These are phyloP conservation scores for Drosophila miranda DNA, from an alignment of 1,140 invertebrate species.

Conservation along the genomic window DNA sequence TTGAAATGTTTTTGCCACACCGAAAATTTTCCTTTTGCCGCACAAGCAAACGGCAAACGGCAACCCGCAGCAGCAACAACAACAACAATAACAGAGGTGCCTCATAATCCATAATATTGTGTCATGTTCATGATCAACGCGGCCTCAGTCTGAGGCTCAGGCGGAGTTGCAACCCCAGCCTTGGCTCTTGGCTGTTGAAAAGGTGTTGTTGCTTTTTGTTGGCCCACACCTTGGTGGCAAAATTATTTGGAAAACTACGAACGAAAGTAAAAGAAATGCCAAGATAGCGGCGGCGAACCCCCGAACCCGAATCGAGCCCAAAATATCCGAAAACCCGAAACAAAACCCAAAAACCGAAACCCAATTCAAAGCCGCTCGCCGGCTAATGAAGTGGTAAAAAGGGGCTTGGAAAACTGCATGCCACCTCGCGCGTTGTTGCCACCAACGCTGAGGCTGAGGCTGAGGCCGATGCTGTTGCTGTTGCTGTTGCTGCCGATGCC, in stretches of 20 bases:
- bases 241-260: slow-evolving; percentile 74
- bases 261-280: slow-evolving; percentile 74
- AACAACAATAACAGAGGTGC: slow-evolving; percentile 28
- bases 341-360: slow-evolving; percentile 27
- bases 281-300: slow-evolving; percentile 9
- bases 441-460: too few relatives aligned
- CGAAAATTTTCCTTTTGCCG: slow-evolving; percentile 50
- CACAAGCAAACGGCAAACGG: slow-evolving; percentile 13
- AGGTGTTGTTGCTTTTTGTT: slow-evolving; percentile 28
- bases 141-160: slow-evolving; percentile 32
- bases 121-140: slow-evolving; percentile 78
- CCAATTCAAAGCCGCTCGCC: slow-evolving; percentile 11
- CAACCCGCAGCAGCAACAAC: slow-evolving; percentile 19
- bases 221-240: slow-evolving; percentile 59
- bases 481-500: slow-evolving; percentile 19
- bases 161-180: slow-evolving; percentile 17
- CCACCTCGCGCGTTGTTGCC: slow-evolving; percentile 26
- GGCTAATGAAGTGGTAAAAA: slow-evolving; percentile 75
- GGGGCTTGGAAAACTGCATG: slow-evolving; percentile 58
- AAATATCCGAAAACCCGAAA: slow-evolving; percentile 7
- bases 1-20: slow-evolving; percentile 71
- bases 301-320: slow-evolving; percentile 4
- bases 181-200: slow-evolving; percentile 34
- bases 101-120: slow-evolving; percentile 80
- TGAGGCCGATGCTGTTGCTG: slow-evolving; percentile 1